These are phyloP conservation scores for Rutilus rutilus DNA, from an alignment of 2,113 vertebrate genomes.

Conservation along the genomic window DNA sequence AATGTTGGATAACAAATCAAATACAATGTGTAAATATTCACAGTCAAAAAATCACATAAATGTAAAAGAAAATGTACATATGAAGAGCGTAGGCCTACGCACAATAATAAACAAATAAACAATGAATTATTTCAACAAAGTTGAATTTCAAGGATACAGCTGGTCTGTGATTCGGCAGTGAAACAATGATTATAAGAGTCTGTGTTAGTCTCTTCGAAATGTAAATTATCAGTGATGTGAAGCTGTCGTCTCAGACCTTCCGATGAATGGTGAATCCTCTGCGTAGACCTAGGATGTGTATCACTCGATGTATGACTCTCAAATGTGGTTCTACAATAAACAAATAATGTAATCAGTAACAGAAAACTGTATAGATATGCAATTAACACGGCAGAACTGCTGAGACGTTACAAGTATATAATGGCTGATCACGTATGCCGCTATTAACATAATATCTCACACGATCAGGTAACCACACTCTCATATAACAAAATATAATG, in stretches of 20 bases:
- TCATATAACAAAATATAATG: not conserved
- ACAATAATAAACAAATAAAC: not conserved
- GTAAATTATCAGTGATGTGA: too few species aligned
- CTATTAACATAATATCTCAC: not conserved
- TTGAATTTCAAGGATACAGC: not conserved
- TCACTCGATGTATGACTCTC: not conserved
- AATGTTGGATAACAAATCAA: not conserved
- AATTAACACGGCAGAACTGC: not conserved
- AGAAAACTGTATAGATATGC: not conserved
- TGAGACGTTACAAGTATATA: not conserved
- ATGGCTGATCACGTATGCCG: not conserved
- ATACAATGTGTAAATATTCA: not conserved
- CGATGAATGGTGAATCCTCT: too few species aligned
- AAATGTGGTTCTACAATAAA: not conserved
- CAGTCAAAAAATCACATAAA: too few species aligned
- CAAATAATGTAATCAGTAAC: not conserved
- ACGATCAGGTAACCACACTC: not conserved
- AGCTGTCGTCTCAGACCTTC: too few species aligned
- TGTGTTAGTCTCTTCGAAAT: too few species aligned
- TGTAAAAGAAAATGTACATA: too few species aligned
- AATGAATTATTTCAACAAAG: not conserved
- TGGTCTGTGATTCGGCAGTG: not conserved
- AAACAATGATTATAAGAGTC: not conserved
- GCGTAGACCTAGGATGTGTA: too few species aligned
- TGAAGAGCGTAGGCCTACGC: too few species aligned